Conservation (phyloP, 2,113 vertebrate genomes). For the Tapirus terrestris region DNA sequence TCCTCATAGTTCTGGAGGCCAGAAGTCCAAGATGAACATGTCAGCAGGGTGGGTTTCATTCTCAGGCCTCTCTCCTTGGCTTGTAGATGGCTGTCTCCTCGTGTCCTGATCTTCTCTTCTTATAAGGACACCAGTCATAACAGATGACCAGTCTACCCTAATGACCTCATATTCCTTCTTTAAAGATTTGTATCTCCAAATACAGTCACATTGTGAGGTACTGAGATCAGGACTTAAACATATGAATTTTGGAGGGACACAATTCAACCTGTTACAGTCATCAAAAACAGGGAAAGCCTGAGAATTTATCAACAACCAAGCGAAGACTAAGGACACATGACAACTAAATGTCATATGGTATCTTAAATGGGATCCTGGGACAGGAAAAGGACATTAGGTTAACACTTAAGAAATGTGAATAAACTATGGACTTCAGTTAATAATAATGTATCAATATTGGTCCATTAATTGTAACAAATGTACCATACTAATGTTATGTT, state of each 20-base stretch:
- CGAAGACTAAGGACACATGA: background rate
- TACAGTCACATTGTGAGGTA: background rate
- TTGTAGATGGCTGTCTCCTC: background rate
- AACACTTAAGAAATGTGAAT: constrained; percentile 28
- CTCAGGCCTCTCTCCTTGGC: background rate
- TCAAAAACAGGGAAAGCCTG: background rate
- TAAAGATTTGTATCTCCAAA: background rate
- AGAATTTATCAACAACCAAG: background rate
- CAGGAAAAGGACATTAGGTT: constrained; percentile 4
- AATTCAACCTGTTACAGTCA: background rate
- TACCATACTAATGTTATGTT: background rate
- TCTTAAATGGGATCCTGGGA: background rate
- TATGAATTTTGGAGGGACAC: background rate
- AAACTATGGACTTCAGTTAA: background rate
- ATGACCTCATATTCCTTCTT: constrained; percentile 18
- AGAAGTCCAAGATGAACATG: background rate
- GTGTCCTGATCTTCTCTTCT: background rate
- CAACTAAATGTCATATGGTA: background rate
- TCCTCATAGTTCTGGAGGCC: background rate
- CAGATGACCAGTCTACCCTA: background rate
- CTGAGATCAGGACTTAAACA: background rate
- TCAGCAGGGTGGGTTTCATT: background rate
- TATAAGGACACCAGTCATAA: background rate
- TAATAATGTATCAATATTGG: background rate
- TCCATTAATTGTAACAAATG: constrained; percentile 23